Evolutionary conservation across 2,113 vertebrate species (phyloP).

Genomic region (Zapornia atra): DNA sequence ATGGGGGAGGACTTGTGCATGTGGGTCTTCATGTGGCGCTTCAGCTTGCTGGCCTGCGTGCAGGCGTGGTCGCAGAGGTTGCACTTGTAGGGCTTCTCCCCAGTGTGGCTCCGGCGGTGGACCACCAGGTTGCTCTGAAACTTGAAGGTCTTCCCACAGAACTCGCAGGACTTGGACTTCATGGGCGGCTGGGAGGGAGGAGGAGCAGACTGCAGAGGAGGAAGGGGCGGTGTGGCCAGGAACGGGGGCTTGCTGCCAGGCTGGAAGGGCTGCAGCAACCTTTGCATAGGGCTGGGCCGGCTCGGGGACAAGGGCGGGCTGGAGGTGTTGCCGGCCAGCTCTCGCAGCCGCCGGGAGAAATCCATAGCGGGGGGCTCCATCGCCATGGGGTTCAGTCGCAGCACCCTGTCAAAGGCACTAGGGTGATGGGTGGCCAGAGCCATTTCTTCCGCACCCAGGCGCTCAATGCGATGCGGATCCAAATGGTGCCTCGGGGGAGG

Average conservation of each 20-base stretch:
- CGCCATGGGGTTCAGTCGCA: slow-evolving; percentile 98
- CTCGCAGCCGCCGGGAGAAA: slow-evolving; percentile 98
- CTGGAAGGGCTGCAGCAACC: slow-evolving; percentile 99
- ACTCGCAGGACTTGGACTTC: slow-evolving; percentile 99
- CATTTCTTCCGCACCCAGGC: slow-evolving; percentile 98
- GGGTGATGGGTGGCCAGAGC: slow-evolving; percentile 98
- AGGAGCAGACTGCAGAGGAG: slow-evolving; percentile 94
- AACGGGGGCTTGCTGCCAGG: slow-evolving; percentile 94
- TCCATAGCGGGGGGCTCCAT: slow-evolving; percentile 99
- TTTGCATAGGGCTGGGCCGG: slow-evolving; percentile 98
- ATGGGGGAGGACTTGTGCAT: slow-evolving; percentile 98
- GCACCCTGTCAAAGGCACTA: slow-evolving; percentile 99
- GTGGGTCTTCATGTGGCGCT: slow-evolving; percentile 99
- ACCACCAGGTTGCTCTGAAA: slow-evolving; percentile 99
- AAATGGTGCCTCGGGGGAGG: slow-evolving; percentile 98
- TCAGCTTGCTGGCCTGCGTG: slow-evolving; percentile 98
- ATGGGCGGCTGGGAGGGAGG: slow-evolving; percentile 89
- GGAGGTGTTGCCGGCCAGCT: slow-evolving; percentile 98
- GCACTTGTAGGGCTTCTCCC: slow-evolving; percentile 99
- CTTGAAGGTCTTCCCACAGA: slow-evolving; percentile 99
- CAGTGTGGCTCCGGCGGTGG: slow-evolving; percentile 97
- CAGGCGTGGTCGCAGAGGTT: slow-evolving; percentile 99
- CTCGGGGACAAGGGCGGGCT: slow-evolving; percentile 95
- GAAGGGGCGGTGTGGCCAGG: slow-evolving; percentile 94
- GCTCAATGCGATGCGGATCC: slow-evolving; percentile 94